These are phyloP conservation scores for Samia ricini DNA, from an alignment of 1,140 invertebrate genomes.

Conservation along the genomic window DNA sequence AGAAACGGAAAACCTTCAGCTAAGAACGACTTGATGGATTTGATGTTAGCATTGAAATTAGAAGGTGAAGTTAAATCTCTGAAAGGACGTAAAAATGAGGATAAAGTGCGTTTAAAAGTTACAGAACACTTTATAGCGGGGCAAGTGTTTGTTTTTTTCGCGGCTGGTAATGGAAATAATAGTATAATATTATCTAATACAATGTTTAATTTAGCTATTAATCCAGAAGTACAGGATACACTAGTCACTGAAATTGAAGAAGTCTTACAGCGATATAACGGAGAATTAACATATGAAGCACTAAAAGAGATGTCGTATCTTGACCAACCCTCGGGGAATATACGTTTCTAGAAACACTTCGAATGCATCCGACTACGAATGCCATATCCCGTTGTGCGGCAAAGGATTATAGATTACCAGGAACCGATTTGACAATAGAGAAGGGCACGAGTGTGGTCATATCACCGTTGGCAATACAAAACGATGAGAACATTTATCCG, in stretches of 20 bases:
- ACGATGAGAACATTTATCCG: constrained; percentile 37
- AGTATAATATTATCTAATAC: constrained; percentile 29
- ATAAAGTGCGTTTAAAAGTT: constrained; percentile 13
- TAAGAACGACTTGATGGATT: constrained; percentile 32
- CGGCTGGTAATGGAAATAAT: constrained; percentile 48
- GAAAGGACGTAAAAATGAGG: neutral
- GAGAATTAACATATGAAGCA: constrained; percentile 28
- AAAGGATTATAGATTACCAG: constrained; percentile 68
- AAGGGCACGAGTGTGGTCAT: constrained; percentile 46
- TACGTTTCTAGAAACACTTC: constrained; percentile 30
- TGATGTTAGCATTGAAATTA: constrained; percentile 46
- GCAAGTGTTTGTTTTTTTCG: constrained; percentile 56
- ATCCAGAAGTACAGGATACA: constrained; percentile 32
- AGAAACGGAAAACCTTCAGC: constrained; percentile 13
- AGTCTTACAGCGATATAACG: constrained; percentile 24
- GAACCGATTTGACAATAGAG: constrained; percentile 67
- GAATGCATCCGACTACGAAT: constrained; percentile 28
- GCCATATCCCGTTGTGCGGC: constrained; percentile 13
- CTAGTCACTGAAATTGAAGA: constrained; percentile 22
- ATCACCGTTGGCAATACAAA: constrained; percentile 31
- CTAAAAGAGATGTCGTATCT: constrained; percentile 34
- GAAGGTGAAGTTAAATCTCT: constrained; percentile 9
- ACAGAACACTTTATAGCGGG: constrained; percentile 47
- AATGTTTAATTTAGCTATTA: constrained; percentile 51
- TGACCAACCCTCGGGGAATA: too few relatives aligned